A percentile compares a stretch with the other conserved stretches of the same genome.
These are phyloP conservation scores for Lathronympha strigana DNA, from an alignment of 2,888 invertebrate species.

Conservation along the genomic window DNA sequence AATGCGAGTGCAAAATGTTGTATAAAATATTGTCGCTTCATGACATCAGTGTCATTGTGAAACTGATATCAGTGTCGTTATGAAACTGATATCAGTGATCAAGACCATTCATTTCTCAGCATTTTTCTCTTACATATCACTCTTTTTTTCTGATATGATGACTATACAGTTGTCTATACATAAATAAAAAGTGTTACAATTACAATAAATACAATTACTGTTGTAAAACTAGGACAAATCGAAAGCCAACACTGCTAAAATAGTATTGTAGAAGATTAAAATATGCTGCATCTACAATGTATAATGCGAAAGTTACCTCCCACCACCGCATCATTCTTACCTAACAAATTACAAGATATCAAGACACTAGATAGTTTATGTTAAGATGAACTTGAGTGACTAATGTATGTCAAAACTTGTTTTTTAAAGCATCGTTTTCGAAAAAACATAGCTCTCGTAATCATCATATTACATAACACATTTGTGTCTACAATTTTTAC, in stretches of 20 bases:
- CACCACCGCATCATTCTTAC: constrained; percentile 4
- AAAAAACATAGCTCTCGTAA: too few species aligned
- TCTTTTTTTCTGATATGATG: not conserved
- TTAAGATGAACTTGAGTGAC: too few species aligned
- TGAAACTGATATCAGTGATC: too few species aligned
- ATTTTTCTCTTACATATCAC: not conserved
- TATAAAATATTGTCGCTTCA: not conserved
- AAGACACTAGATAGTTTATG: constrained; percentile 1
- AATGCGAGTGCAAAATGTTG: not conserved
- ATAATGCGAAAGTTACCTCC: constrained; percentile 24
- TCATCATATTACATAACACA: too few species aligned
- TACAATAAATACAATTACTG: constrained; percentile 19
- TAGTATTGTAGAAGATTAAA: constrained; percentile 26
- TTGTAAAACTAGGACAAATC: constrained; percentile 12
- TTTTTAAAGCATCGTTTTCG: too few species aligned
- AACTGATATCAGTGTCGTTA: too few species aligned
- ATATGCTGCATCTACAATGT: constrained; percentile 18
- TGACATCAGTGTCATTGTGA: not conserved
- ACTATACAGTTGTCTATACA: not conserved
- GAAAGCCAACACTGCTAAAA: constrained; percentile 27
- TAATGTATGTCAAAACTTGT: too few species aligned
- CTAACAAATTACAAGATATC: not conserved
- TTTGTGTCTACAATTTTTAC: too few species aligned
- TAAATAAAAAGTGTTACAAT: constrained; percentile 11
- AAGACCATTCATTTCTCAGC: too few species aligned